phyloP scores from a whole-genome alignment of 1,140 invertebrate genomes.

The Dryas iulia region DNA sequence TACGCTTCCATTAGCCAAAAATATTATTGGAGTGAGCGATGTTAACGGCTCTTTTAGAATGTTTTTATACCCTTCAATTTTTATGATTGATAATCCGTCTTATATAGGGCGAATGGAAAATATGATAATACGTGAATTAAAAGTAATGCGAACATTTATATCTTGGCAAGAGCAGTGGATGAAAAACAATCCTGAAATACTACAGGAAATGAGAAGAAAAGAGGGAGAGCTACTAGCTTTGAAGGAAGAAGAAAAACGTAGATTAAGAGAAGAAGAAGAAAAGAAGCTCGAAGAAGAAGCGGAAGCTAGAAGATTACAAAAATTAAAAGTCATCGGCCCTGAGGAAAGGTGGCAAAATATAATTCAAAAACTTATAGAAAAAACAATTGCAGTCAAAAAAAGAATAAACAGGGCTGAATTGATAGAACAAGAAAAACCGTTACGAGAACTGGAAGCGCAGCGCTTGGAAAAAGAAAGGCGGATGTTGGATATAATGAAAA shows the following conservation, averaged over 20 bases:
- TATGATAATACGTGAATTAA: slow-evolving; percentile 66
- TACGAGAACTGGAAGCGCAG: slow-evolving; percentile 71
- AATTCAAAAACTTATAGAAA: slow-evolving; percentile 72
- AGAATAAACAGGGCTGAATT: slow-evolving; percentile 71
- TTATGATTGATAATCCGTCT: slow-evolving; percentile 61
- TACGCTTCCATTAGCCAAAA: slow-evolving; percentile 71
- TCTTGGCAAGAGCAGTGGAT: slow-evolving; percentile 70
- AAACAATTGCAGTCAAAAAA: slow-evolving; percentile 75
- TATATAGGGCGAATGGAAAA: slow-evolving; percentile 54
- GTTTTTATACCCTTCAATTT: slow-evolving; percentile 78
- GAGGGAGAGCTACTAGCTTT: slow-evolving; percentile 60
- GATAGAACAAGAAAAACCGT: slow-evolving; percentile 72
- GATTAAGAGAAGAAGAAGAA: slow-evolving; percentile 61
- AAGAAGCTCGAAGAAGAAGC: slow-evolving; percentile 64
- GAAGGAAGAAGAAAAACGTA: slow-evolving; percentile 70
- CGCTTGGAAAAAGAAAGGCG: slow-evolving; percentile 67
- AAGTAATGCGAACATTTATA: slow-evolving; percentile 64
- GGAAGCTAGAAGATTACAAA: slow-evolving; percentile 55
- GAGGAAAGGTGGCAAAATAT: slow-evolving; percentile 74
- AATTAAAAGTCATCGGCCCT: slow-evolving; percentile 58
- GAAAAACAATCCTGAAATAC: slow-evolving; percentile 64
- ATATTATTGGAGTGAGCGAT: slow-evolving; percentile 81
- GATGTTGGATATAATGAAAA: slow-evolving; percentile 77
- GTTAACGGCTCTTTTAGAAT: slow-evolving; percentile 83
- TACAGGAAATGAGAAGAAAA: slow-evolving; percentile 67